phyloP scores from a whole-genome alignment of 2,797 vertebrate genomes.

The Oryzias sinensis region DNA sequence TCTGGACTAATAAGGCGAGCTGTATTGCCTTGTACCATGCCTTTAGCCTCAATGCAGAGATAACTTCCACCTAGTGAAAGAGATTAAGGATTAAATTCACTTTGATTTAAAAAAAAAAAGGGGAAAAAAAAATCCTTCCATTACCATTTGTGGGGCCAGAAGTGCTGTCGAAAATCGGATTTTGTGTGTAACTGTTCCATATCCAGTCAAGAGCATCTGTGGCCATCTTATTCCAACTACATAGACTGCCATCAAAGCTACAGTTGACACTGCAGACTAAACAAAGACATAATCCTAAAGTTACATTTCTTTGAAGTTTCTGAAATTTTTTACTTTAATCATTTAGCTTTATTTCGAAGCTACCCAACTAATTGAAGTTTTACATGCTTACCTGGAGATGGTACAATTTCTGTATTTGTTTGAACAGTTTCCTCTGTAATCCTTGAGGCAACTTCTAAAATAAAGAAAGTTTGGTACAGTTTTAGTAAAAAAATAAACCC shows the following conservation, averaged over 20 bases:
- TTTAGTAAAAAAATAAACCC: too few species aligned
- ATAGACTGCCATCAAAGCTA: conserved; percentile 48
- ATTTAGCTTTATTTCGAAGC: too few species aligned
- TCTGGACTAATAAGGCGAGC: conserved; percentile 72
- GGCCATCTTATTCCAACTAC: conserved; percentile 68
- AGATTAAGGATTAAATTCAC: not conserved
- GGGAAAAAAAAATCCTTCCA: not conserved
- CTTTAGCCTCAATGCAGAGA: conserved; percentile 70
- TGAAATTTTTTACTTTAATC: too few species aligned
- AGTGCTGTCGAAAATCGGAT: conserved; percentile 68
- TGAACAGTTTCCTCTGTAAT: conserved; percentile 22
- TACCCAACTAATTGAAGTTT: too few species aligned
- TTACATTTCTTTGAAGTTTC: not conserved
- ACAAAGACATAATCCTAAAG: conserved; percentile 11
- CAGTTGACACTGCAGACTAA: conserved; percentile 57
- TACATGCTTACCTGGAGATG: conserved; percentile 35
- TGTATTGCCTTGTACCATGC: conserved; percentile 55
- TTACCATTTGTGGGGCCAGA: conserved; percentile 75
- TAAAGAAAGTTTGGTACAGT: not conserved
- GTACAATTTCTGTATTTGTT: not conserved
- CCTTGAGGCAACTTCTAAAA: conserved; percentile 17
- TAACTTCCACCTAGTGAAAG: conserved; percentile 67
- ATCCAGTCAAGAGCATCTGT: conserved; percentile 79
- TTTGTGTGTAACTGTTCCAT: conserved; percentile 66
- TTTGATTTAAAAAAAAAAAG: not conserved